Base-by-base conservation (phyloP, 2,888 invertebrate species). In the Lasioglossum figueresi region DNA sequence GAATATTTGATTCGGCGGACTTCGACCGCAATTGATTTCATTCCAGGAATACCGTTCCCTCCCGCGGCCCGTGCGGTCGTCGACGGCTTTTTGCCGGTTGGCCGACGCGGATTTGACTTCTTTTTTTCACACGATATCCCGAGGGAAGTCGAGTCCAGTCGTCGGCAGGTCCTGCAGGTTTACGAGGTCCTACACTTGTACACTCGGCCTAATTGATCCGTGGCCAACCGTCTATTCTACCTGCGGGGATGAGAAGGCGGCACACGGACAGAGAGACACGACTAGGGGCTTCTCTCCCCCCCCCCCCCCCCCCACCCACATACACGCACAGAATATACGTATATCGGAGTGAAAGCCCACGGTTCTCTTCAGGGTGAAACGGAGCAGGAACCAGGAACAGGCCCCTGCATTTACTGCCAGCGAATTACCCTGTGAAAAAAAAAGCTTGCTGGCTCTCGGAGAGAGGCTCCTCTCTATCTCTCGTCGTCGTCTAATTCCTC, bases 161-260 rank as follows among this genome's bases (percentile, higher is more conserved):
- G 52, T 52, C 52, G 83, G 79, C 88, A 68, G 86, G 82, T 88
- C 86, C 83, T 75, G 76, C 80, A 79, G 85, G 88, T 88, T 90
- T 90, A 90, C 88, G 87, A 90, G 88, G 82, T 87, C 71, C 88
- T 85, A 90, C 83, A 86, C 90, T 90, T 84, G 89, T 88, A 83
- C 86, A 80, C 74, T 37, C 83, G 82, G 89, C 90, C 90, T 91
- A 91, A 91, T 91, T 91, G 91, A 91, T 88, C 91, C 89, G 82
- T 84, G 85, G 86, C 84, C 76, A 83, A 80, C 87, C 89, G 91
- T 77, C 84, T 88, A 89, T 85, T 90, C 89, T 91, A 91, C 91
- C 91, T 91, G 91, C 88, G 70, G 82, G 90, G 89, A 91, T 91
- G 91, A 90, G 91, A 90, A 84, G 91, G 91, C 91, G 91, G 91